Evolutionary conservation across 1,140 invertebrate genomes (phyloP).

Genomic region (Planococcus citri): DNA sequence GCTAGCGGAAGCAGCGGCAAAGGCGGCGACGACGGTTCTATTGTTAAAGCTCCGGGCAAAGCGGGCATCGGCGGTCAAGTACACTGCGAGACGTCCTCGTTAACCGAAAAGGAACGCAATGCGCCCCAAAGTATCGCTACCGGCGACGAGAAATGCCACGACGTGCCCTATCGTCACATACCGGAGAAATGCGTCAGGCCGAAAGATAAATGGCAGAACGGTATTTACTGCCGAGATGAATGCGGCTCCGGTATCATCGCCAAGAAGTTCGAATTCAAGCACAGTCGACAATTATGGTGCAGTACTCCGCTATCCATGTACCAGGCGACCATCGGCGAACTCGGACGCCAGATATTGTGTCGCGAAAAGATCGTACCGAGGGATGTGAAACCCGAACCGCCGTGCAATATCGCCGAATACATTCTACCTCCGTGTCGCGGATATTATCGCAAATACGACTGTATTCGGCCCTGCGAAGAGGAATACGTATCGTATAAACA

Average conservation of each 20-base stretch:
- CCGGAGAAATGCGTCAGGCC: neutral
- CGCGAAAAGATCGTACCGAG: neutral
- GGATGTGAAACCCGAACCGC: neutral
- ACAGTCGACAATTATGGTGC: neutral
- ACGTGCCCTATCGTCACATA: neutral
- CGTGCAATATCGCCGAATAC: neutral
- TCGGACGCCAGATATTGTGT: neutral
- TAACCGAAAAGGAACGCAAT: neutral
- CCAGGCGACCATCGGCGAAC: conserved; percentile 10
- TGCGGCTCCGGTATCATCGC: neutral
- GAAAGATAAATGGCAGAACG: conserved; percentile 5
- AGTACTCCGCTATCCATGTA: conserved; percentile 2
- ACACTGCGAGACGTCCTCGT: neutral
- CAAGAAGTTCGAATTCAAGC: conserved; percentile 5
- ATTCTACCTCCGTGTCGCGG: conserved; percentile 1
- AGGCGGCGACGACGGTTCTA: too few species aligned
- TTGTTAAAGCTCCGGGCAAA: neutral
- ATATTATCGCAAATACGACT: conserved; percentile 5
- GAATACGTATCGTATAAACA: neutral
- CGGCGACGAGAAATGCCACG: neutral
- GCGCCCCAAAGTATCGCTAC: neutral
- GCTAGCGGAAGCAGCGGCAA: neutral
- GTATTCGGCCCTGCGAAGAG: conserved; percentile 8
- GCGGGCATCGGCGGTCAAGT: neutral
- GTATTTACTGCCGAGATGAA: neutral